phyloP scores from a whole-genome alignment of 2,888 invertebrate species.

The Antheraea assamensis region DNA sequence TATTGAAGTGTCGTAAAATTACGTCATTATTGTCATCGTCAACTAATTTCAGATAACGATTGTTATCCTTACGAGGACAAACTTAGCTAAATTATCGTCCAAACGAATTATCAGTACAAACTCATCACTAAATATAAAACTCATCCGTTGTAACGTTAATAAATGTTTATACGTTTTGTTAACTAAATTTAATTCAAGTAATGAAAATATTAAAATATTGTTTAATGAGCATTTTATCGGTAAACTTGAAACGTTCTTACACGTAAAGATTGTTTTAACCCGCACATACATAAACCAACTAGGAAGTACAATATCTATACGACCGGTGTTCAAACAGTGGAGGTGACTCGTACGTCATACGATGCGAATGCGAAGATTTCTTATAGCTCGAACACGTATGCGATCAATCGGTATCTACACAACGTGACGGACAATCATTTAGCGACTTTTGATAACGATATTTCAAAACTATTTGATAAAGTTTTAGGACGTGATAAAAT shows the following conservation, averaged over 20 bases:
- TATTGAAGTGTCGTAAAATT: background rate
- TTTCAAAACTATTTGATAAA: constrained; percentile 25
- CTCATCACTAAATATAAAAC: constrained; percentile 34
- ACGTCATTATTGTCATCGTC: background rate
- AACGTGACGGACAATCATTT: constrained; percentile 42
- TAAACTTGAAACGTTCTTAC: constrained; percentile 68
- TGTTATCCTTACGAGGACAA: constrained; percentile 28
- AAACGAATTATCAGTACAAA: constrained; percentile 33
- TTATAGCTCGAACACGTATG: constrained; percentile 34
- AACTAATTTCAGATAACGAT: constrained; percentile 20
- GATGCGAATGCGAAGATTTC: constrained; percentile 34
- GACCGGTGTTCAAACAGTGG: constrained; percentile 44
- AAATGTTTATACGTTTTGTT: background rate
- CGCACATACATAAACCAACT: constrained; percentile 56
- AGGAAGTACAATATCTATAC: constrained; percentile 56
- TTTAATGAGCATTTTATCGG: constrained; percentile 63
- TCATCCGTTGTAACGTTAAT: background rate
- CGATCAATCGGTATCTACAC: constrained; percentile 34
- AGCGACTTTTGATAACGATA: constrained; percentile 30
- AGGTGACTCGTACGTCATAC: constrained; percentile 53
- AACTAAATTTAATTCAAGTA: constrained; percentile 28
- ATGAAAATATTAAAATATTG: constrained; percentile 47
- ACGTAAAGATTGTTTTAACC: constrained; percentile 61
- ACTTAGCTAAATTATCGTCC: constrained; percentile 30
- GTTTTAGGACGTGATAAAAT: constrained; percentile 33